phyloP scores from a whole-genome alignment of 2,113 vertebrate species.

The Apodemus sylvaticus region DNA sequence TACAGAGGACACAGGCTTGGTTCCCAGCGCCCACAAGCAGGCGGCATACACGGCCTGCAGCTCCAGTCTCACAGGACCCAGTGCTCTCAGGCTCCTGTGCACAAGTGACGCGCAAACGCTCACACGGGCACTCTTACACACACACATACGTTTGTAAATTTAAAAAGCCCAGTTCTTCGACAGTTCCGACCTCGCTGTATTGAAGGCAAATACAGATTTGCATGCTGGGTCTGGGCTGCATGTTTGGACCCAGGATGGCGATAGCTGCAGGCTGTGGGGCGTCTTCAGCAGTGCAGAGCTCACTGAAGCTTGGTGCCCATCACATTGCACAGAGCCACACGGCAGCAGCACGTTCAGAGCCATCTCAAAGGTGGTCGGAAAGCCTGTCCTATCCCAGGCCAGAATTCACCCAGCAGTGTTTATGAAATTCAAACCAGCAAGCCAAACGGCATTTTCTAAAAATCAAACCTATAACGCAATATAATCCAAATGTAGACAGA shows the following conservation, averaged over 20 bases:
- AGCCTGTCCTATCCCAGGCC: neutral
- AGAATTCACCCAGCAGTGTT: neutral
- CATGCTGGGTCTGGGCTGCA: neutral
- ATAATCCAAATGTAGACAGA: neutral
- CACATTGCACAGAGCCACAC: neutral
- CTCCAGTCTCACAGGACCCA: neutral
- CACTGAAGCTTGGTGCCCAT: neutral
- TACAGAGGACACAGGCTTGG: neutral
- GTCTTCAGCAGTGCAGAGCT: neutral
- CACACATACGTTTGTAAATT: neutral
- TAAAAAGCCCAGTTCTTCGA: neutral
- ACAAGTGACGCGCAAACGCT: neutral
- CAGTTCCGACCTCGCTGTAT: neutral
- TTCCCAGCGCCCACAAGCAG: neutral
- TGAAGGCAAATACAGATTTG: neutral
- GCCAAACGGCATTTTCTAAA: neutral
- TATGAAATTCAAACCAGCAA: neutral
- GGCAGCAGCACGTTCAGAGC: neutral
- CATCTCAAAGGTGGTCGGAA: neutral
- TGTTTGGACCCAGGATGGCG: neutral
- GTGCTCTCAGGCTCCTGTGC: neutral
- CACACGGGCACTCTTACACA: neutral
- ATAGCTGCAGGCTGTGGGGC: neutral
- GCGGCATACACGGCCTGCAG: too few relatives aligned
- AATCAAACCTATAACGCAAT: neutral